Evolutionary conservation across 2,113 vertebrate genomes (phyloP).

Genomic region (Campylomormyrus tamandua): DNA sequence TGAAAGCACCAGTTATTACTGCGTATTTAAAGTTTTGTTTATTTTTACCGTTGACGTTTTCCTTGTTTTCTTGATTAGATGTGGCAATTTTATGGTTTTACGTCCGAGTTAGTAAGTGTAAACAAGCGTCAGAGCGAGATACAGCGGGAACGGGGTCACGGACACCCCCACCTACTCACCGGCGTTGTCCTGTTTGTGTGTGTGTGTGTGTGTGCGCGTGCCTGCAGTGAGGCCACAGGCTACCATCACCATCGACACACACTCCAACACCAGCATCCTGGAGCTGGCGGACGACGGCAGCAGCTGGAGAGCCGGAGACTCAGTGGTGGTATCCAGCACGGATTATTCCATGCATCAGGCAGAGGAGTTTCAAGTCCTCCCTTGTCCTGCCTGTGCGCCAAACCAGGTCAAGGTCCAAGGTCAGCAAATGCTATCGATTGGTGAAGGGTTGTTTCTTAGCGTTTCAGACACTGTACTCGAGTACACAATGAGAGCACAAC

Average conservation of each 20-base stretch:
- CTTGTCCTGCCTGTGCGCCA: conserved; percentile 58
- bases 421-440: conserved; percentile 42
- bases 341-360: conserved; percentile 82
- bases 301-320: conserved; percentile 61
- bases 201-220: neutral
- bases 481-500: neutral
- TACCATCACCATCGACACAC: conserved; percentile 71
- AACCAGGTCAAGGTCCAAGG: conserved; percentile 83
- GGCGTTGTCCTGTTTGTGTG: neutral
- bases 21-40: neutral
- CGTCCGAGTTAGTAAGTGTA: neutral
- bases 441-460: neutral
- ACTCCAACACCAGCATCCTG: conserved; percentile 66
- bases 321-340: conserved; percentile 66
- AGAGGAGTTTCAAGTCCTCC: conserved; percentile 67
- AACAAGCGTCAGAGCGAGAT: neutral
- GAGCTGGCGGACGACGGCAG: conserved; percentile 52
- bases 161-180: neutral
- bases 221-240: conserved; percentile 78
- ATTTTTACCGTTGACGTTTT: neutral
- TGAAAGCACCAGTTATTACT: neutral
- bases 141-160: neutral
- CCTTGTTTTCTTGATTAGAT: neutral
- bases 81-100: neutral
- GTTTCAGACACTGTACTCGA: neutral